A percentile compares a stretch with the other conserved stretches of the same genome.
Evolutionary conservation across 2,888 invertebrate species (phyloP).

Genomic region (Homarus gammarus): DNA sequence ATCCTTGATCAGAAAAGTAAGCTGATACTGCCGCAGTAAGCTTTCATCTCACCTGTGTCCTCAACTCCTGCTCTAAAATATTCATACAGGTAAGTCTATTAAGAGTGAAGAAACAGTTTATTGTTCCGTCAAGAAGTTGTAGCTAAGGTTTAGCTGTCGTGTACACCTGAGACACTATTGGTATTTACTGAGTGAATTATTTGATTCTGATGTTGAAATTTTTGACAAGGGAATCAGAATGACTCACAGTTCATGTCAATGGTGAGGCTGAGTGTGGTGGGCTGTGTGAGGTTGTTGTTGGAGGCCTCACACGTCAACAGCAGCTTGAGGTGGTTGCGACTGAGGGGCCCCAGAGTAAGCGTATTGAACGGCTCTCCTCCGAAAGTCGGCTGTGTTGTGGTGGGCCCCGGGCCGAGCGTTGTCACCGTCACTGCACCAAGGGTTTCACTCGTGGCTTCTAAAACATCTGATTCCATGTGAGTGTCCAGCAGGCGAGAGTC

Average conservation of each 20-base stretch:
- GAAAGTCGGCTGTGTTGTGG: not conserved
- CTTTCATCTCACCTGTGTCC: no score
- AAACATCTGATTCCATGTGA: conserved; percentile 63
- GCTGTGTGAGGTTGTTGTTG: conserved; percentile 67
- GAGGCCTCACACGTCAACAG: conserved; percentile 68
- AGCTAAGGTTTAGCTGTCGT: no score
- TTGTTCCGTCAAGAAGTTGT: no score
- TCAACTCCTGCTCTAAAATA: no score
- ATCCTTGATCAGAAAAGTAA: no score
- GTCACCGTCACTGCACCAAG: not conserved
- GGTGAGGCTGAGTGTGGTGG: conserved; percentile 49
- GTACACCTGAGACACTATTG: no score
- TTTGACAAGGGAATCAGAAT: no score
- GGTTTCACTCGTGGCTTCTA: not conserved
- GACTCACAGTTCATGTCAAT: conserved; percentile 73
- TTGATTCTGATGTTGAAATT: no score
- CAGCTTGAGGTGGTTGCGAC: conserved; percentile 58
- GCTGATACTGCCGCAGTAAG: no score
- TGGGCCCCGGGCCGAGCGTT: not conserved
- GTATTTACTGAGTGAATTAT: no score
- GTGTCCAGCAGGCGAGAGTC: conserved; percentile 69
- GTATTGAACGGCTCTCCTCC: conserved; percentile 48
- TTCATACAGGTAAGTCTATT: no score
- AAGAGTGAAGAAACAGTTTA: no score
- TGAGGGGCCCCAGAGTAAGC: conserved; percentile 68